Percentiles rank a stretch among this genome's conserved stretches.
phyloP scores from a whole-genome alignment of 1,140 invertebrate genomes.

The Delia radicum region DNA sequence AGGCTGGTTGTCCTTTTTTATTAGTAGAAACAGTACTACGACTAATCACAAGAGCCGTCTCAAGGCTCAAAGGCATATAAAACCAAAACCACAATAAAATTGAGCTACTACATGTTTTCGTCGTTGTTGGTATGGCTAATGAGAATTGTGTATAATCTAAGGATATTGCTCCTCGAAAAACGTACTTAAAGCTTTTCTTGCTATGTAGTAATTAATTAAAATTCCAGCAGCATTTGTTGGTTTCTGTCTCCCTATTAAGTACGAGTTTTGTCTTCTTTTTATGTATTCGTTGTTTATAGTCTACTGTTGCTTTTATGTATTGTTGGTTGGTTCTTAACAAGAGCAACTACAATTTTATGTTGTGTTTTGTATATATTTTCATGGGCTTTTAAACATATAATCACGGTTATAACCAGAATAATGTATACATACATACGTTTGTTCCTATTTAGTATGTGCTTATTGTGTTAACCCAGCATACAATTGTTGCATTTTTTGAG shows the following conservation, averaged over 20 bases:
- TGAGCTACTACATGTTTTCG: background rate
- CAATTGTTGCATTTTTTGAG: too few species aligned
- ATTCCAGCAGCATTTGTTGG: background rate
- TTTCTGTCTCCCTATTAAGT: background rate
- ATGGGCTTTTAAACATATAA: background rate
- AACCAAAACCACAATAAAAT: too few species aligned
- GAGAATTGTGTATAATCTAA: too few species aligned
- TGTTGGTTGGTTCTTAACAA: background rate
- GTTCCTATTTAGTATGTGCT: too few species aligned
- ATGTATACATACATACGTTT: background rate
- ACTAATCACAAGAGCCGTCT: background rate
- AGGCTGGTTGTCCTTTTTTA: background rate
- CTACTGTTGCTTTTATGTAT: background rate
- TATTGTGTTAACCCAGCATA: too few species aligned
- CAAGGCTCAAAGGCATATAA: background rate
- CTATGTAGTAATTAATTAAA: background rate
- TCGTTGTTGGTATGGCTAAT: background rate
- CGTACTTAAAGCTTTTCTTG: background rate
- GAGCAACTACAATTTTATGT: background rate
- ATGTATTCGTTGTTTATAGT: background rate
- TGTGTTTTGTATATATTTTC: background rate
- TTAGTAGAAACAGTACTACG: too few species aligned
- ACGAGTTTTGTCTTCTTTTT: background rate
- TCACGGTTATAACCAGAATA: background rate
- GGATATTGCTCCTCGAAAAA: too few species aligned